A percentile compares a stretch with the other conserved stretches of the same genome.
Conservation (phyloP, 2,113 vertebrate genomes). For the Poeciliopsis retropinna region DNA sequence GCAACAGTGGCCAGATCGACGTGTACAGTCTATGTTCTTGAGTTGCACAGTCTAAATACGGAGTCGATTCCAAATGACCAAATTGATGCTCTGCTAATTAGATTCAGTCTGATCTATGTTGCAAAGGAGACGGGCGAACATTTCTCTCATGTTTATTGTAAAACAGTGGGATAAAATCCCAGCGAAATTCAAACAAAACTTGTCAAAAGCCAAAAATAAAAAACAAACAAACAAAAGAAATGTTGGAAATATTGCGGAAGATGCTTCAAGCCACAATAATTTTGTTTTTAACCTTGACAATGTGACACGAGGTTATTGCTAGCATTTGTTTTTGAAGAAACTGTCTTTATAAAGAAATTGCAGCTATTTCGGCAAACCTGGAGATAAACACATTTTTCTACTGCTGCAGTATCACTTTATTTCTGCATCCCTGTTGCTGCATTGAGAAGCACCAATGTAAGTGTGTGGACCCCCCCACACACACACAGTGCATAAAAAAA, state of each 20-base stretch:
- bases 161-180: neutral
- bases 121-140: neutral
- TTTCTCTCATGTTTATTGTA: neutral
- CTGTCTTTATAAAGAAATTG: neutral
- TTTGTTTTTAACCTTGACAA: neutral
- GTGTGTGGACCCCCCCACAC: slow-evolving; percentile 1
- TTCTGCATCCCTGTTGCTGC: slow-evolving; percentile 15
- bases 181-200: neutral
- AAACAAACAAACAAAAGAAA: no score
- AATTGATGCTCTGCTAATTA: neutral
- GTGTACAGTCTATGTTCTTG: no score
- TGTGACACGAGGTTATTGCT: neutral
- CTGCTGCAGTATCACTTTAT: slow-evolving; percentile 19
- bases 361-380: neutral
- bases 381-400: slow-evolving; percentile 28
- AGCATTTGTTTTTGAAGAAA: neutral
- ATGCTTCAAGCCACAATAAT: no score
- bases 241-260: neutral
- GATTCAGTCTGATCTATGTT: neutral
- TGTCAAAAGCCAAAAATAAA: no score
- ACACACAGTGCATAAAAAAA: slow-evolving; percentile 28
- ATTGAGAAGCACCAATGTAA: slow-evolving; percentile 2
- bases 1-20: no score
- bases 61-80: no score
- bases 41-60: no score